phyloP scores from a whole-genome alignment of 2,888 invertebrate genomes.

The Steromphala cineraria region DNA sequence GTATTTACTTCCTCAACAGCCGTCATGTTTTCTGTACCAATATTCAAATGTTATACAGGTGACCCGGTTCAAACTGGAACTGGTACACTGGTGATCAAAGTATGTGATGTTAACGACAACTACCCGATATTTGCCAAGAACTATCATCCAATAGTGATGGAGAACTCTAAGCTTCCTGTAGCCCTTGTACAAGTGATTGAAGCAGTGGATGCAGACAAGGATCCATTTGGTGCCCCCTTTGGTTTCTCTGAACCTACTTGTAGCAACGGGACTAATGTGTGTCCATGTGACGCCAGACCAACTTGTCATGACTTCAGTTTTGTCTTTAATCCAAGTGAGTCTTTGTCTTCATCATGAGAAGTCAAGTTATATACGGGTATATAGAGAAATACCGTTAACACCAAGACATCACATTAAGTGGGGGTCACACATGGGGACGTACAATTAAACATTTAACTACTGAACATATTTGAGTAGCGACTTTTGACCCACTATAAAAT shows the following conservation, averaged over 20 bases:
- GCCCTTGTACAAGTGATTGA: slow-evolving; percentile 50
- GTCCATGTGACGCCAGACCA: slow-evolving; percentile 23
- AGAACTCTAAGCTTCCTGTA: slow-evolving; percentile 11
- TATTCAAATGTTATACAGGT: slow-evolving; percentile 43
- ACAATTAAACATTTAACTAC: too few species aligned
- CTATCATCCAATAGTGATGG: slow-evolving; percentile 74
- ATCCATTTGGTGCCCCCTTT: slow-evolving; percentile 81
- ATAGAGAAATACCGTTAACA: too few species aligned
- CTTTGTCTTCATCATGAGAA: background rate
- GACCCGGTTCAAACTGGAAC: slow-evolving; percentile 80
- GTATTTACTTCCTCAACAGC: too few species aligned
- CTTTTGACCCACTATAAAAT: too few species aligned
- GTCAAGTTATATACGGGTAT: too few species aligned
- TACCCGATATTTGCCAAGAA: slow-evolving; percentile 88
- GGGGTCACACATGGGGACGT: too few species aligned
- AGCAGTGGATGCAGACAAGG: slow-evolving; percentile 70
- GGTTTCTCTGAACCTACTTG: slow-evolving; percentile 77
- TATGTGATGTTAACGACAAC: slow-evolving; percentile 97
- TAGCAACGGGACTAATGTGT: slow-evolving; percentile 19
- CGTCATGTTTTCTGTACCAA: too few species aligned
- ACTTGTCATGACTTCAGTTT: slow-evolving; percentile 37
- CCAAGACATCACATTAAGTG: too few species aligned
- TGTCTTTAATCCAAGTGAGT: slow-evolving; percentile 38
- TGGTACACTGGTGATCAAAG: slow-evolving; percentile 93
- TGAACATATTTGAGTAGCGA: too few species aligned